These are phyloP conservation scores for Corythoichthys haematopterus DNA, from an alignment of 2,113 vertebrate genomes.

Conservation along the genomic window DNA sequence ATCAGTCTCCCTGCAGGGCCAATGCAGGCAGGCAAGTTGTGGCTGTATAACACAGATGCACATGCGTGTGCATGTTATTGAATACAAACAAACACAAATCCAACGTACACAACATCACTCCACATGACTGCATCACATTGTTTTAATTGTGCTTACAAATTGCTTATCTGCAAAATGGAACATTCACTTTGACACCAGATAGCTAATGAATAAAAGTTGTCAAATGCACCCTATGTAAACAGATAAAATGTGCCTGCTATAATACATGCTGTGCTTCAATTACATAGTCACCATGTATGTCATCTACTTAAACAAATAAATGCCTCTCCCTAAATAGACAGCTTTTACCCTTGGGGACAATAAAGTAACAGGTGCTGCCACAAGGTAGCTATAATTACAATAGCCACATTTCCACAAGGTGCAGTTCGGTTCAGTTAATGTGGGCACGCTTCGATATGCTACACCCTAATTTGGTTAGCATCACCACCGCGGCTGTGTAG, in stretches of 20 bases:
- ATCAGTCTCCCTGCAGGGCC: conserved; percentile 60
- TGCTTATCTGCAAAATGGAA: conserved; percentile 49
- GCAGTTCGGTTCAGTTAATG: not conserved
- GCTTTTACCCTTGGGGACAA: not conserved
- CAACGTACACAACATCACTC: not conserved
- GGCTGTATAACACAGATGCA: conserved; percentile 47
- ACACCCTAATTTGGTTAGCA: not conserved
- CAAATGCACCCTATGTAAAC: not conserved
- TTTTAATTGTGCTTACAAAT: conserved; percentile 53
- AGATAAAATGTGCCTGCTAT: not conserved
- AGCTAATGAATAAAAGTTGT: conserved; percentile 38
- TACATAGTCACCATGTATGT: not conserved
- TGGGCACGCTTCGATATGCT: not conserved
- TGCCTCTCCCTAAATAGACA: not conserved
- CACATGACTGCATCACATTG: conserved; percentile 38
- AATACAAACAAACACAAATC: conserved; percentile 16
- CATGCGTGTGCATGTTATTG: conserved; percentile 6
- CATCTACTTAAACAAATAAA: not conserved
- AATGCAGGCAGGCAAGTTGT: conserved; percentile 46
- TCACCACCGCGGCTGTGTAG: not conserved
- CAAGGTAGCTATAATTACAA: not conserved
- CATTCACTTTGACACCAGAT: conserved; percentile 43
- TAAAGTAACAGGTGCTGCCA: conserved; percentile 3
- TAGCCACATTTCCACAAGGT: conserved; percentile 4
- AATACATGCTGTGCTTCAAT: not conserved